Evolutionary conservation across 37 sponge, comb jelly and placozoan genomes (phyloP).

Genomic region (Spongia lamella): DNA sequence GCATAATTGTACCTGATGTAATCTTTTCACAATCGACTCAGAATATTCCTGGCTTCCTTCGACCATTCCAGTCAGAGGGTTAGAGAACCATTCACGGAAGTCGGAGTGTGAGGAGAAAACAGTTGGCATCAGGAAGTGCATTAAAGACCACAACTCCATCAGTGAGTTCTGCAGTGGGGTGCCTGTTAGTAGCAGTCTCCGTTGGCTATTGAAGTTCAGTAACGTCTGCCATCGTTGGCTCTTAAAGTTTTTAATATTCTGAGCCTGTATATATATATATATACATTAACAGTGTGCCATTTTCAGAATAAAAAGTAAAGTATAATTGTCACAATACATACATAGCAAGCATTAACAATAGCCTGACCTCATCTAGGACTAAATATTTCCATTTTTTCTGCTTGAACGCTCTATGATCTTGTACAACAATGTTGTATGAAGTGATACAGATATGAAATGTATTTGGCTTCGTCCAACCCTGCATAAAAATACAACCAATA

Average conservation of each 20-base stretch:
- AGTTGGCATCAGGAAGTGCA: slow-evolving; percentile 99
- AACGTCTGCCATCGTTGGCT: slow-evolving; percentile 98
- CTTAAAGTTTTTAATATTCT: slow-evolving; percentile 99
- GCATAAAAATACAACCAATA: neutral
- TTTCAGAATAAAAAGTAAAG: no score
- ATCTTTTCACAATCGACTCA: slow-evolving; percentile 86
- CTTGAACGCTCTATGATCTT: slow-evolving; percentile 88
- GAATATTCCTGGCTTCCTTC: slow-evolving; percentile 98
- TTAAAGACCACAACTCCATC: slow-evolving; percentile 99
- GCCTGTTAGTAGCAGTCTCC: slow-evolving; percentile 93
- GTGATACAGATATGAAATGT: slow-evolving; percentile 99
- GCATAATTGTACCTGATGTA: slow-evolving; percentile 79
- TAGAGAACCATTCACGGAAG: slow-evolving; percentile 99
- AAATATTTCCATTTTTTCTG: slow-evolving; percentile 96
- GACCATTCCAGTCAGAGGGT: slow-evolving; percentile 98
- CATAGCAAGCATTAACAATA: no score
- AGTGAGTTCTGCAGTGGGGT: slow-evolving; percentile 98
- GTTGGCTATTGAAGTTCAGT: slow-evolving; percentile 91
- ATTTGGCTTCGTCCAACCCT: slow-evolving; percentile 95
- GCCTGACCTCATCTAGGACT: slow-evolving; percentile 88
- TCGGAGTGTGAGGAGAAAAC: slow-evolving; percentile 95
- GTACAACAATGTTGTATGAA: slow-evolving; percentile 95
- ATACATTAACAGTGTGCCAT: no score
- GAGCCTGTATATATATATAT: slow-evolving; percentile 64
- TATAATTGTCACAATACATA: no score